Evolutionary conservation across 2,888 invertebrate genomes (phyloP).

Genomic region (Drosophila macrospina): DNA sequence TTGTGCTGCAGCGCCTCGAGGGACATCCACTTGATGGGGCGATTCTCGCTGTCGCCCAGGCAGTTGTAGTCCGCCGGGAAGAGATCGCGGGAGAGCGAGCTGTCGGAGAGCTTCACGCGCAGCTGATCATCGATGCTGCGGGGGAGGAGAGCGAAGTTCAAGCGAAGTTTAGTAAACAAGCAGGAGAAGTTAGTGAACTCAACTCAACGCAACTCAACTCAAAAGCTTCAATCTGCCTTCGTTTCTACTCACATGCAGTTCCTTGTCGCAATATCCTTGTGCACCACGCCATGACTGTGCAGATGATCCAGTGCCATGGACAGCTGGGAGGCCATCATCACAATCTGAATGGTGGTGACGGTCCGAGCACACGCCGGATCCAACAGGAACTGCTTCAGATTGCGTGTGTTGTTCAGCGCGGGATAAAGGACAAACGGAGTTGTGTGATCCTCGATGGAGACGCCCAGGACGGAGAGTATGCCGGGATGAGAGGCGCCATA

Average conservation of each 20-base stretch:
- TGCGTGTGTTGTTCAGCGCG: conserved; percentile 86
- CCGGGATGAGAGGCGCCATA: conserved; percentile 89
- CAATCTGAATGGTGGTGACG: conserved; percentile 90
- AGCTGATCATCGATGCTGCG: conserved; percentile 91
- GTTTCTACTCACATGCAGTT: conserved; percentile 93
- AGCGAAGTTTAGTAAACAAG: too few relatives aligned
- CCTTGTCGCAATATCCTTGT: conserved; percentile 95
- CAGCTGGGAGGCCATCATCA: conserved; percentile 93
- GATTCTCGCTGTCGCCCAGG: conserved; percentile 96
- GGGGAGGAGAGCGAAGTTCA: not conserved
- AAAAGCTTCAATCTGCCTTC: too few relatives aligned
- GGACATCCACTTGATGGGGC: conserved; percentile 97
- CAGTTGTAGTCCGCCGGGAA: conserved; percentile 98
- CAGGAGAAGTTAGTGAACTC: too few relatives aligned
- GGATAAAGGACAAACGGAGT: conserved; percentile 94
- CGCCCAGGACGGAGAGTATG: conserved; percentile 93
- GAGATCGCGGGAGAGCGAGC: conserved; percentile 94
- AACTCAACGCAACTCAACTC: too few relatives aligned
- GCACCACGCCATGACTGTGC: conserved; percentile 94
- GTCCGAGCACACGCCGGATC: conserved; percentile 84
- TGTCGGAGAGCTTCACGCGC: conserved; percentile 94
- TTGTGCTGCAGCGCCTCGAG: conserved; percentile 93
- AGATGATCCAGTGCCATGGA: conserved; percentile 94
- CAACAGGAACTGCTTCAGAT: conserved; percentile 84
- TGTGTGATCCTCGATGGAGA: conserved; percentile 95